These are phyloP conservation scores for Paratilapia polleni DNA, from an alignment of 2,113 vertebrate genomes.

Conservation along the genomic window DNA sequence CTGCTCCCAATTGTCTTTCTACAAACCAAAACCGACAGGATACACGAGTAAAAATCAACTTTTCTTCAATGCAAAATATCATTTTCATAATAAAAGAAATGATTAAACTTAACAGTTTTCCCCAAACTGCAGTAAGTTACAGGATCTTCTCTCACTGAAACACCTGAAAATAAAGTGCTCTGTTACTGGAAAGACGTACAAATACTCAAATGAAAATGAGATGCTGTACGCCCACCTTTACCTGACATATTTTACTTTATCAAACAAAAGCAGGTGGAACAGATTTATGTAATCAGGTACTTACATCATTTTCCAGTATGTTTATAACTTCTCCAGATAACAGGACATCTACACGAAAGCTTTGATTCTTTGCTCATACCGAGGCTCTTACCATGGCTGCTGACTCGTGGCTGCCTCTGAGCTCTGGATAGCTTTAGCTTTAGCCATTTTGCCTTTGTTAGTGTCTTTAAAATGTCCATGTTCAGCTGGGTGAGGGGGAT, in stretches of 20 bases:
- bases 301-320: not conserved
- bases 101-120: not conserved
- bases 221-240: not conserved
- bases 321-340: too few relatives aligned
- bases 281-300: not conserved
- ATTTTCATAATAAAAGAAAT: not conserved
- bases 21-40: not conserved
- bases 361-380: constrained; percentile 1
- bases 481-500: not conserved
- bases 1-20: not conserved
- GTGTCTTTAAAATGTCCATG: not conserved
- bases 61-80: not conserved
- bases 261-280: not conserved
- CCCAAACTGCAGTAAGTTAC: not conserved
- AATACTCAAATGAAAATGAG: not conserved
- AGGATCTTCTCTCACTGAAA: not conserved
- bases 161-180: not conserved
- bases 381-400: not conserved
- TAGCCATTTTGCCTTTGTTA: not conserved
- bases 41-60: not conserved
- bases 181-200: not conserved
- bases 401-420: not conserved
- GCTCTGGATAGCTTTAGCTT: not conserved
- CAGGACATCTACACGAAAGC: not conserved
- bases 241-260: not conserved